Conservation (phyloP, 1,140 invertebrate genomes). For the Pararge aegeria region DNA sequence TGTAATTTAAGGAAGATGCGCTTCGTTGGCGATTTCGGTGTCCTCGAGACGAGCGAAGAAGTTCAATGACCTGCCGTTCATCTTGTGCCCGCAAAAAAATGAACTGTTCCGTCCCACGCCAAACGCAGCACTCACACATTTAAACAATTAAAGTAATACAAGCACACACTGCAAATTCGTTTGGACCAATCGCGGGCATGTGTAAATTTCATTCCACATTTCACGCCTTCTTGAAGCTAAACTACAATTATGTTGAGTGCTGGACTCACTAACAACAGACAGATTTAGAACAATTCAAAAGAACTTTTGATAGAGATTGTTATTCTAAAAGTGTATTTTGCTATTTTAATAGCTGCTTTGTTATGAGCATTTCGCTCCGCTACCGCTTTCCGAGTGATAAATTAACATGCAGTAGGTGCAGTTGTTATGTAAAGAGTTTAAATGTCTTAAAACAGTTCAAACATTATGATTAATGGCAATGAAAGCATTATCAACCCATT, state of each 20-base stretch:
- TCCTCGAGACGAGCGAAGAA: conserved; percentile 62
- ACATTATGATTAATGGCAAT: no score
- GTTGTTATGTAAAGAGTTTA: no score
- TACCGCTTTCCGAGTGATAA: no score
- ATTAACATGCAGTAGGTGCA: no score
- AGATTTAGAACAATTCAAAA: neutral
- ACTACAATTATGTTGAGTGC: conserved; percentile 1
- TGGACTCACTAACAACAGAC: neutral
- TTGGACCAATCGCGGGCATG: conserved; percentile 26
- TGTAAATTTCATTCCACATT: conserved; percentile 28
- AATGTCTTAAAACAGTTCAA: no score
- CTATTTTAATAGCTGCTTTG: no score
- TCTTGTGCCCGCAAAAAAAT: conserved; percentile 74
- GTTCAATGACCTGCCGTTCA: conserved; percentile 69
- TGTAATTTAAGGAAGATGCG: conserved; percentile 55
- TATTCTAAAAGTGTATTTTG: no score
- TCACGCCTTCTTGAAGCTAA: conserved; percentile 21
- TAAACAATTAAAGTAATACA: conserved; percentile 29
- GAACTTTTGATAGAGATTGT: neutral
- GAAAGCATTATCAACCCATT: no score
- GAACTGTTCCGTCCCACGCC: conserved; percentile 71
- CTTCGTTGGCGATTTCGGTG: conserved; percentile 64
- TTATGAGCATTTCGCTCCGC: no score
- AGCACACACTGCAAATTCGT: conserved; percentile 26
- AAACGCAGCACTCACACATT: conserved; percentile 65